phyloP scores from a whole-genome alignment of 2,113 vertebrate species.

The Cavia aperea region DNA sequence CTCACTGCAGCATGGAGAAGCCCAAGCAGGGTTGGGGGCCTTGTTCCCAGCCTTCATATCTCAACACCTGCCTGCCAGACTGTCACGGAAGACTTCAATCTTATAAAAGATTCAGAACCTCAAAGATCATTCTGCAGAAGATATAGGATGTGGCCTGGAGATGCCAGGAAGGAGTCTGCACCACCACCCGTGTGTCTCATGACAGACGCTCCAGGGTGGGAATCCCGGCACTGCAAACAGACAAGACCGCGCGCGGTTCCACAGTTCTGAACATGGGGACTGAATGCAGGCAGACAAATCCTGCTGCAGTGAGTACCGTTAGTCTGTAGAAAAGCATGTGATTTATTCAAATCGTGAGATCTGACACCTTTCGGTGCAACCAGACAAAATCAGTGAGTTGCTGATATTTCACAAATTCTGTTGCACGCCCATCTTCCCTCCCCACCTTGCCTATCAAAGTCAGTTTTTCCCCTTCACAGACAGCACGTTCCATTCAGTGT shows the following conservation, averaged over 20 bases:
- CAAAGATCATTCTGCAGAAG: fast-evolving
- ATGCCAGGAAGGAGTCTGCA: fast-evolving
- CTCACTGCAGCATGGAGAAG: neutral
- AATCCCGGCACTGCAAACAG: neutral
- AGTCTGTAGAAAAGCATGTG: conserved; percentile 32
- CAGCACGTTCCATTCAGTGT: conserved; percentile 29
- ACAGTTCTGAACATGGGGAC: neutral
- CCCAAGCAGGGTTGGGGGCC: neutral
- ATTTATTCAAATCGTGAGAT: conserved; percentile 60
- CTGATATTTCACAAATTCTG: neutral
- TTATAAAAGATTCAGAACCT: neutral
- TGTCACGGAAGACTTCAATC: neutral
- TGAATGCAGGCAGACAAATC: conserved; percentile 13
- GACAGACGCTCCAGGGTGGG: neutral
- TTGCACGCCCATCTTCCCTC: neutral
- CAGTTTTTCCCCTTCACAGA: conserved; percentile 22
- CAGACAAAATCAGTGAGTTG: neutral
- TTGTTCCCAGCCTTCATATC: neutral
- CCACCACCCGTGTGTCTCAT: neutral
- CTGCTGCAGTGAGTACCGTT: conserved; percentile 35
- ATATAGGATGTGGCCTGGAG: fast-evolving
- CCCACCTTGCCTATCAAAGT: conserved; percentile 42
- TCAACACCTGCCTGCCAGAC: neutral
- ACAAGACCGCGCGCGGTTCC: fast-evolving
- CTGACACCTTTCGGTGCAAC: conserved; percentile 3